Conservation (phyloP, 2,113 vertebrate species). For the Xenus cinereus region DNA sequence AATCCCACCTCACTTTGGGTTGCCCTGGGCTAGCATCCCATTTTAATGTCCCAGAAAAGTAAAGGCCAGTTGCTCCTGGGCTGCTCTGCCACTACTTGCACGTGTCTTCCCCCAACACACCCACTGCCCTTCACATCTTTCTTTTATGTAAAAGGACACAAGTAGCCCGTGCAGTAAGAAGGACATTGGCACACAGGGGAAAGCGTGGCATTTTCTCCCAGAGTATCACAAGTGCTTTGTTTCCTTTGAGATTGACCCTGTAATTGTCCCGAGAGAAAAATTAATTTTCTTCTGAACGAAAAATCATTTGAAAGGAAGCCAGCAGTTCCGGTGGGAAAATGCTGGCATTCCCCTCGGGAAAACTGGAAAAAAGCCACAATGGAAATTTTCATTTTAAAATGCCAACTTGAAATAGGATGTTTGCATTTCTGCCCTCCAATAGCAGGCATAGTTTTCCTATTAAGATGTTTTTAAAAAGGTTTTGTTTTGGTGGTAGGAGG, state of each 20-base stretch:
- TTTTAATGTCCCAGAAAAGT: neutral
- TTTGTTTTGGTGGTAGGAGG: conserved; percentile 3
- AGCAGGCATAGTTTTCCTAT: neutral
- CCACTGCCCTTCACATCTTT: neutral
- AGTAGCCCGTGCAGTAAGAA: neutral
- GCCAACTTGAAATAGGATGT: neutral
- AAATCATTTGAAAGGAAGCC: neutral
- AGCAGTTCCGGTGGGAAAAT: neutral
- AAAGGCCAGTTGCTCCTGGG: neutral
- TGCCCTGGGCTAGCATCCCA: neutral
- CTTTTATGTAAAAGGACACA: neutral
- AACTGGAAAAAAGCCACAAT: neutral
- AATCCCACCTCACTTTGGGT: neutral
- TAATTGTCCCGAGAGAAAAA: neutral
- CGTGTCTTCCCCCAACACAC: rapidly evolving
- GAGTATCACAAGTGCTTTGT: neutral
- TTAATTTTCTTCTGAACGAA: neutral
- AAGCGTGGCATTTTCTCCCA: neutral
- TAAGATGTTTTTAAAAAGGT: neutral
- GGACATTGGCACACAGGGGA: neutral
- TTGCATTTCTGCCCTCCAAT: neutral
- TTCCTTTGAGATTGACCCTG: neutral
- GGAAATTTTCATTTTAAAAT: neutral
- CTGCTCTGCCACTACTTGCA: neutral
- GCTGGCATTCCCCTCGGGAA: neutral